phyloP scores from a whole-genome alignment of 2,113 vertebrate genomes.

The Plectropomus leopardus region DNA sequence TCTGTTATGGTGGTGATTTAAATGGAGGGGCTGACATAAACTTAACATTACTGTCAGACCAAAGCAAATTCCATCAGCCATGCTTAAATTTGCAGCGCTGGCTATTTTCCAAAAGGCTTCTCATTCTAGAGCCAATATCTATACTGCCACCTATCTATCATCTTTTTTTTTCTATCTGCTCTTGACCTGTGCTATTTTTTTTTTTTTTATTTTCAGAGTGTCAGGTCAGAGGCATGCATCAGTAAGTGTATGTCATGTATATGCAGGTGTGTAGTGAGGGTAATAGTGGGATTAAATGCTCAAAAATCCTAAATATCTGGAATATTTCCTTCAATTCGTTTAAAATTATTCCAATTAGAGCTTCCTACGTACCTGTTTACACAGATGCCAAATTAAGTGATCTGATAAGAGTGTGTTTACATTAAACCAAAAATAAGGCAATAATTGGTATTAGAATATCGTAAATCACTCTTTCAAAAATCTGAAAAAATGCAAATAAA shows the following conservation, averaged over 20 bases:
- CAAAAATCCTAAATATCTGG: no score
- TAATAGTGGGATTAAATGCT: no score
- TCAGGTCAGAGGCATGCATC: conserved; percentile 33
- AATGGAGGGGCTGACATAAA: conserved; percentile 74
- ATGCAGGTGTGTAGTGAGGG: not conserved
- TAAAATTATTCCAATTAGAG: no score
- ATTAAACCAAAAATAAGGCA: no score
- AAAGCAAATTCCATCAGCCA: conserved; percentile 76
- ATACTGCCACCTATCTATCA: conserved; percentile 36
- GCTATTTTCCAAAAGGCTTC: conserved; percentile 64
- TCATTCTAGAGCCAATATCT: conserved; percentile 60
- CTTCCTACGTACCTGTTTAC: no score
- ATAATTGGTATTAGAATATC: no score
- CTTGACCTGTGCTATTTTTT: conserved; percentile 14
- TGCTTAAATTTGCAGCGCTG: conserved; percentile 68
- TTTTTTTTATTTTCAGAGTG: conserved; percentile 6
- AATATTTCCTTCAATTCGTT: no score
- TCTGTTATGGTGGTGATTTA: conserved; percentile 75
- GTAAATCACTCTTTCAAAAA: no score
- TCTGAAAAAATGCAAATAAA: no score
- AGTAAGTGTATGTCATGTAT: not conserved
- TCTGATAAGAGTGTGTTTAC: no score
- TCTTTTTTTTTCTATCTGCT: conserved; percentile 2
- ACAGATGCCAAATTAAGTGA: no score
- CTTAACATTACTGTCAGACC: conserved; percentile 76